Conservation (phyloP, 2,797 vertebrate genomes). For the Jordanella pulchra region DNA sequence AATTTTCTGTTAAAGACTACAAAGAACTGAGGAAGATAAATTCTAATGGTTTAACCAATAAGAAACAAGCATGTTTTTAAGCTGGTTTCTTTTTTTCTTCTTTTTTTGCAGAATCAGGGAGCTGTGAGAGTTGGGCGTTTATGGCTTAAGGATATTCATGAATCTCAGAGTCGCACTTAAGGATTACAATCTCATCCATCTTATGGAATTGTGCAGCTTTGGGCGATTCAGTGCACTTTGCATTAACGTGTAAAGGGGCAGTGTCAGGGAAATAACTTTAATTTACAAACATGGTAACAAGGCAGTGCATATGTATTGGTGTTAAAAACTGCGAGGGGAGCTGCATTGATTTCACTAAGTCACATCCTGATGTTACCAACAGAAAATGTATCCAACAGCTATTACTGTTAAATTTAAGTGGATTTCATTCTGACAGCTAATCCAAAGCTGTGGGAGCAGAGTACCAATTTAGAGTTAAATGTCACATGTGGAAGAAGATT, state of each 20-base stretch:
- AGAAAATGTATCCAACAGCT: constrained; percentile 75
- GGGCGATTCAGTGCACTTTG: constrained; percentile 58
- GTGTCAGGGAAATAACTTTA: constrained; percentile 55
- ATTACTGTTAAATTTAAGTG: constrained; percentile 70
- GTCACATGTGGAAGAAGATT: constrained; percentile 53
- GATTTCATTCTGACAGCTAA: constrained; percentile 66
- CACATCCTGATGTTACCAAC: constrained; percentile 54
- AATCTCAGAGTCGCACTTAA: constrained; percentile 76
- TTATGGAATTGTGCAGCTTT: constrained; percentile 58
- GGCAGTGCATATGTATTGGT: constrained; percentile 77
- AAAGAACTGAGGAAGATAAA: constrained; percentile 35
- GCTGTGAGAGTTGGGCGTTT: constrained; percentile 39
- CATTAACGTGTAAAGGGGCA: constrained; percentile 66
- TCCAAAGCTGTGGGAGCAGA: constrained; percentile 56
- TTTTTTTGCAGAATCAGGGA: constrained; percentile 41
- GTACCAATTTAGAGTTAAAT: constrained; percentile 67
- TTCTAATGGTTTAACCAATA: constrained; percentile 58
- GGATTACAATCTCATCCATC: constrained; percentile 80
- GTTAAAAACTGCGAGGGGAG: constrained; percentile 54
- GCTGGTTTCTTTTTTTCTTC: constrained; percentile 44
- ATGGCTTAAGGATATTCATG: constrained; percentile 76
- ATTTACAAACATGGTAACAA: constrained; percentile 78
- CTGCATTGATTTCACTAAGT: constrained; percentile 65
- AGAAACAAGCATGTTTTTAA: constrained; percentile 65
- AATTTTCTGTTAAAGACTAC: constrained; percentile 58